Conservation (phyloP, 1,140 invertebrate species). For the Hylaeus anthracinus region DNA sequence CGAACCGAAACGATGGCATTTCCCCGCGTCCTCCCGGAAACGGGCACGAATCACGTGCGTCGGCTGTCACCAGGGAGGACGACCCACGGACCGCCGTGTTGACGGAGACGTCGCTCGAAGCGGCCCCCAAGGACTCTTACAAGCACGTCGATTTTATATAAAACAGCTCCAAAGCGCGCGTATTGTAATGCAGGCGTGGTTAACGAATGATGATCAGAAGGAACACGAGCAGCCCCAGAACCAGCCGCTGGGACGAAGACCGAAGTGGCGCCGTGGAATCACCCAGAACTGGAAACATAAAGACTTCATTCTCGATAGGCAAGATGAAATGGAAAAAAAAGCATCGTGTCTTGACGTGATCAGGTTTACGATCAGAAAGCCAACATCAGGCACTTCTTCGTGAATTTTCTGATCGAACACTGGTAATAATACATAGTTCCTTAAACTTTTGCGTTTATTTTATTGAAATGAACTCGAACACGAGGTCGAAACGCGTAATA, state of each 20-base stretch:
- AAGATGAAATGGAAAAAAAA: too few species aligned
- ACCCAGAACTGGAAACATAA: slow-evolving; percentile 65
- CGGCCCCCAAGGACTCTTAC: slow-evolving; percentile 51
- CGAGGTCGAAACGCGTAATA: too few species aligned
- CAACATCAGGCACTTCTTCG: too few species aligned
- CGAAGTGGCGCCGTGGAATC: slow-evolving; percentile 54
- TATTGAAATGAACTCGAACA: too few species aligned
- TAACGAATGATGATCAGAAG: slow-evolving; percentile 68
- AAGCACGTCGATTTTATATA: slow-evolving; percentile 73
- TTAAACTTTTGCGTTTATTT: too few species aligned
- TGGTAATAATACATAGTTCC: too few species aligned
- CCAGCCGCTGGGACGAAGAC: slow-evolving; percentile 47
- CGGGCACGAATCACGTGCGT: not conserved
- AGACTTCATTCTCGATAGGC: not conserved
- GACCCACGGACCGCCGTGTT: slow-evolving; percentile 37
- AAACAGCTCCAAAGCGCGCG: slow-evolving; percentile 72
- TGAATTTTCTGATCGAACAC: too few species aligned
- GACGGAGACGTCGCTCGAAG: slow-evolving; percentile 49
- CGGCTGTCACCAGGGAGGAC: slow-evolving; percentile 7
- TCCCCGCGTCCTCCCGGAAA: not conserved
- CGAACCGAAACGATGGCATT: not conserved
- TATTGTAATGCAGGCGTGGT: slow-evolving; percentile 63
- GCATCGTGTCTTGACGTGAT: too few species aligned
- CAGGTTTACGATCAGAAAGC: too few species aligned
- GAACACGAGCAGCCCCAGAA: slow-evolving; percentile 65